Conservation (phyloP, 2,797 vertebrate genomes). For the Siniperca undulata region DNA sequence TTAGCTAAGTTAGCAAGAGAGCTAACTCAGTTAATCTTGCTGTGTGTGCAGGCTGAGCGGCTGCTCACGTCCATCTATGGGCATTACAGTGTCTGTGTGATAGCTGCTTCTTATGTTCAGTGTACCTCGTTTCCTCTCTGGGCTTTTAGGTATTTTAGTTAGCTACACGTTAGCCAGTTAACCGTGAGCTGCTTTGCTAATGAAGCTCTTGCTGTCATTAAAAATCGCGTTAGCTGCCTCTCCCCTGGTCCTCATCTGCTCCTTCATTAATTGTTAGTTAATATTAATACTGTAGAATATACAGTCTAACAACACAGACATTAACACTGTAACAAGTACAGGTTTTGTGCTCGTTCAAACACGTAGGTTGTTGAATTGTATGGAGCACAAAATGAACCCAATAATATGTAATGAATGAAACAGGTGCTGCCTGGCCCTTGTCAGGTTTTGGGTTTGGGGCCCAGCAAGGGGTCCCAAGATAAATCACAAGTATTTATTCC, state of each 20-base stretch:
- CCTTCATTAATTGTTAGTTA: not conserved
- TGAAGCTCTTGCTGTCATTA: not conserved
- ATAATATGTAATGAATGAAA: not conserved
- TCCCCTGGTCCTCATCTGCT: not conserved
- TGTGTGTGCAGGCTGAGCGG: slow-evolving; percentile 62
- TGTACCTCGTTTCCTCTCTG: not conserved
- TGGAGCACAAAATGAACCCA: not conserved
- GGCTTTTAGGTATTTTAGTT: not conserved
- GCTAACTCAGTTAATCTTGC: slow-evolving; percentile 47
- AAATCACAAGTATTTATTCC: too few relatives aligned
- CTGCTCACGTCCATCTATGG: slow-evolving; percentile 74
- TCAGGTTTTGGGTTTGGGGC: not conserved
- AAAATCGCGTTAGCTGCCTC: not conserved
- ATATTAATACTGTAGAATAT: not conserved
- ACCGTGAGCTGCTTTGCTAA: not conserved
- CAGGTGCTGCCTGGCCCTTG: not conserved
- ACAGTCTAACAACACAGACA: not conserved
- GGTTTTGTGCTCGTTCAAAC: not conserved
- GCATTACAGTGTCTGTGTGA: slow-evolving; percentile 1
- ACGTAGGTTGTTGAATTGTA: not conserved
- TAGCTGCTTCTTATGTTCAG: not conserved
- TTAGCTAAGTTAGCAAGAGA: slow-evolving; percentile 22
- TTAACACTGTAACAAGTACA: not conserved
- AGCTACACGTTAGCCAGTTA: not conserved
- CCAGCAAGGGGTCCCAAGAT: not conserved